phyloP scores from a whole-genome alignment of 1,140 invertebrate genomes.

The Drosophila pectinifera region DNA sequence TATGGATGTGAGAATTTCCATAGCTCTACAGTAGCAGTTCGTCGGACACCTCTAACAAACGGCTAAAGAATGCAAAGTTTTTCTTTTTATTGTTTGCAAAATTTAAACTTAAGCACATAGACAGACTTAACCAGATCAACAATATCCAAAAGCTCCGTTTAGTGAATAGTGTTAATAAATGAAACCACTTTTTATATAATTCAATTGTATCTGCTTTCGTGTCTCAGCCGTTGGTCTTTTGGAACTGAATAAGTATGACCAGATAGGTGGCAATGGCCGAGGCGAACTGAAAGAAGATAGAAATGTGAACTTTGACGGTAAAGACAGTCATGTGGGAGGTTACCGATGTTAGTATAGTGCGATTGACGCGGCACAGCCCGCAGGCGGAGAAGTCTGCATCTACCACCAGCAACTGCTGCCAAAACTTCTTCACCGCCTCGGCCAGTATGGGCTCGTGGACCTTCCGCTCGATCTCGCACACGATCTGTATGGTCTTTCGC shows the following conservation, averaged over 20 bases:
- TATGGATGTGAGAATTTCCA: conserved; percentile 3
- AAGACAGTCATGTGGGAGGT: conserved; percentile 19
- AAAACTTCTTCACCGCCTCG: conserved; percentile 87
- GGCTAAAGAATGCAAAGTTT: conserved; percentile 8
- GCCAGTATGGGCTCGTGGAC: conserved; percentile 73
- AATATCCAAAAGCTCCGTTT: conserved; percentile 61
- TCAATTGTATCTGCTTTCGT: neutral
- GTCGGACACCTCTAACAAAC: neutral
- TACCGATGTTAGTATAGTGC: conserved; percentile 88
- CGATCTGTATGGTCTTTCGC: conserved; percentile 76
- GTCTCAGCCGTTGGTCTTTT: conserved; percentile 86
- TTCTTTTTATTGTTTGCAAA: conserved; percentile 47
- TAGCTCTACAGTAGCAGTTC: neutral
- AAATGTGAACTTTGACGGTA: neutral
- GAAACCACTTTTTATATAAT: conserved; percentile 57
- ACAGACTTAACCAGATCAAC: conserved; percentile 22
- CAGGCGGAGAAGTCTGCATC: conserved; percentile 88
- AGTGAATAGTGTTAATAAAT: conserved; percentile 68
- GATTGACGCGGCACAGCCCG: conserved; percentile 88
- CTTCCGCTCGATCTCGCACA: conserved; percentile 76
- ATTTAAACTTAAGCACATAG: conserved; percentile 54
- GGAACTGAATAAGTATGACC: conserved; percentile 90
- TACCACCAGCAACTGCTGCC: conserved; percentile 88
- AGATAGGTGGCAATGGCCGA: conserved; percentile 90
- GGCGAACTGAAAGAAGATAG: conserved; percentile 86